phyloP scores from a whole-genome alignment of 2,113 vertebrate genomes.

The Rhinopithecus roxellana region DNA sequence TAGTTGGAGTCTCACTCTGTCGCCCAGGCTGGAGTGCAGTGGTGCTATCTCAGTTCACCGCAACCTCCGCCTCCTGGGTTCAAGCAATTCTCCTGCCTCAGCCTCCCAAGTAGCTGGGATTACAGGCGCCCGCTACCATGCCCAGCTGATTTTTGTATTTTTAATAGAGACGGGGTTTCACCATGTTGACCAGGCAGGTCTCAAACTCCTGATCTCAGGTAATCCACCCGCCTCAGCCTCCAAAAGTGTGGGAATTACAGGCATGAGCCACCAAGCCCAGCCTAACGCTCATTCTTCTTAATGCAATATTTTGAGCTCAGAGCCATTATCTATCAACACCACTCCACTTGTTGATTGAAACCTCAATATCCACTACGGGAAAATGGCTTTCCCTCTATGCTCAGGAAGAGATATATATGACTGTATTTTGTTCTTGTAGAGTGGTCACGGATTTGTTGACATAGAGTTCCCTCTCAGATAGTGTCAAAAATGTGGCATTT shows the following conservation, averaged over 20 bases:
- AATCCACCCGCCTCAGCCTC: neutral
- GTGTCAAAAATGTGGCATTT: neutral
- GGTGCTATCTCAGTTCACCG: neutral
- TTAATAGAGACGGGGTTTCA: neutral
- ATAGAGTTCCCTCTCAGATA: neutral
- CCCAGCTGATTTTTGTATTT: neutral
- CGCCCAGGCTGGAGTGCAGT: neutral
- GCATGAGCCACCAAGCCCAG: neutral
- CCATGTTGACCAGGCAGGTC: neutral
- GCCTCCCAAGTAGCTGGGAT: neutral
- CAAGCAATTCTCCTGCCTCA: neutral
- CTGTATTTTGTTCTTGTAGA: neutral
- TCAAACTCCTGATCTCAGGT: neutral
- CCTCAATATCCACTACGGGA: neutral
- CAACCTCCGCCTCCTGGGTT: neutral
- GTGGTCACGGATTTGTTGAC: neutral
- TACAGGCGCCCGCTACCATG: neutral
- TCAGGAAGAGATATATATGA: neutral
- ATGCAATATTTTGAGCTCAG: neutral
- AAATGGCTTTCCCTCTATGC: neutral
- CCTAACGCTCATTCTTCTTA: neutral
- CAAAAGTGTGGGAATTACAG: neutral
- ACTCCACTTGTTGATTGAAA: neutral
- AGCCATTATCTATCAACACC: neutral
- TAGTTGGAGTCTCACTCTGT: neutral